Evolutionary conservation across 2,113 vertebrate species (phyloP), one percentile per base, ranked within the genome.

Genomic region (Bombycilla garrulus): DNA sequence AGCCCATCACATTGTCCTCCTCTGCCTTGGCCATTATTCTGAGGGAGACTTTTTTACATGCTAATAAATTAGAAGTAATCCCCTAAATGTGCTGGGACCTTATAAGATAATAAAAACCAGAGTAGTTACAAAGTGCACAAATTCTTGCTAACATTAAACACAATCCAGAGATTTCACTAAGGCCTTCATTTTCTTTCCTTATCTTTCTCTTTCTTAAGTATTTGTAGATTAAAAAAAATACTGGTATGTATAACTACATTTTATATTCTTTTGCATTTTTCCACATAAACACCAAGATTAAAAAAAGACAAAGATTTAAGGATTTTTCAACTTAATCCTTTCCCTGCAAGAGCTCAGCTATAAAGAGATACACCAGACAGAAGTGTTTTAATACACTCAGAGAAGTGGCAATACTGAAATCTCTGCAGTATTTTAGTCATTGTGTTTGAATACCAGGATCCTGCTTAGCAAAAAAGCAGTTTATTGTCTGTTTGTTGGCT

Each of bases 321-420:
- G 38, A 26, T 79, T 84, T 81, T 85, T 73, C 26, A 29, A 21
- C 44, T 89, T 91, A 91, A 90, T 96, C 65, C 35, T 86, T 86
- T 58, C 88, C 62, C 60, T 81, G 62, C 42, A 73, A 86, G 76
- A 81, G 64, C 88, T 88, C 85, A 86, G 45, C 79, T 86, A 20
- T 83, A 80, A 83, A 83, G 82, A 77, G 94, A 25, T 36, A 78
- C 82, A 86, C 67, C 64, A 58, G 69, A 69, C 11, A 0, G 47
- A 72, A 90, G 50, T 42, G 54, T 86, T 69, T 36, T 53, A 69
- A 57, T 50, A 60, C 56, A 62, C 58, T 77, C 62, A 8, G 35
- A 92, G 80, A 58, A 92, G 66, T 20, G 58, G 67, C 76, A 90
- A 7, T 28, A 26, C 54, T 65, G 79, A 93, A 95, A 93, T 93